Base-by-base conservation (phyloP, 2,888 invertebrate species). In the Ichneumoninae sp. region DNA sequence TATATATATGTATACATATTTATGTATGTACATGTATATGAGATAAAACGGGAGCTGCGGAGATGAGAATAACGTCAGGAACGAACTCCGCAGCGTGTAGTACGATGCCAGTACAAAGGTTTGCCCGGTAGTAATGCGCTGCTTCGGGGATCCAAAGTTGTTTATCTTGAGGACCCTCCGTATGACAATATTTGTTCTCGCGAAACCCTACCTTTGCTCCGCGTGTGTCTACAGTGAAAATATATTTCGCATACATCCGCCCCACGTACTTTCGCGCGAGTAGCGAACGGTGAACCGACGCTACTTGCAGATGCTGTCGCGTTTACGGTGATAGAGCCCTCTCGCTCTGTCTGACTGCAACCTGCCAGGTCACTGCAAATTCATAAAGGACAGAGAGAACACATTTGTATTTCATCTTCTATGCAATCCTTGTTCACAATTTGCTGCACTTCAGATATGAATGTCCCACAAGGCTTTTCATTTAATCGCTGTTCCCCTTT, bases 121-220 rank as follows among this genome's bases (percentile, higher is more conserved):
- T 57, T 60, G 57, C 44, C 47, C 60, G 47, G 60, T 47, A 26
- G 62, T 50, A 65, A 44, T 44, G 26, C 47, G n/a, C 26, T 19
- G 62, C 22, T 57, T 60, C 26, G 57, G 44, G 33, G 68, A 44
- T 44, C 68, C 78, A 78, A 83, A 75, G 69, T 83, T 83, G 78
- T 85, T 85, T 80, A 83, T 83, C 81, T 81, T 81, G 71, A 74
- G 80, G 79, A 80, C 85, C 85, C 70, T 75, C 70, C 30, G 50
- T 81, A 40, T 50, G 83, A 78, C 66, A 83, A 85, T 81, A 83
- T 83, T 85, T 81, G 80, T 75, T 60, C 83, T 52, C 26, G 44
- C 78, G 77, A 83, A 85, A 85, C 80, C 80, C 77, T 82, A 70
- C 75, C 78, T 79, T 79, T 85, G 76, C 76, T 72, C 62, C 26